Conservation (phyloP, 2,113 vertebrate genomes). For the Oplegnathus fasciatus region DNA sequence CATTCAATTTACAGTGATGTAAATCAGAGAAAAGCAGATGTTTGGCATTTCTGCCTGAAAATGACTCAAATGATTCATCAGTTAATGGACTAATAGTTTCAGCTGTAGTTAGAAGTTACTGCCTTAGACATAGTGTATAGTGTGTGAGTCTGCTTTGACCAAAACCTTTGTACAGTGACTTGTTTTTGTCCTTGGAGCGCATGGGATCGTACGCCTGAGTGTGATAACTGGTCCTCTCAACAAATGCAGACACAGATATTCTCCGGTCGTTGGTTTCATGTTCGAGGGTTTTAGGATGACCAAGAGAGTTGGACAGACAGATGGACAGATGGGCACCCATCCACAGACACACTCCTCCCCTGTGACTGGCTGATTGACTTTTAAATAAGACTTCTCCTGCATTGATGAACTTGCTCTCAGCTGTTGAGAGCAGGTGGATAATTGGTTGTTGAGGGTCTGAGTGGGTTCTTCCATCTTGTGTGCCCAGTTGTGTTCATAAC, state of each 20-base stretch:
- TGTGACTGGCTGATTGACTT: slow-evolving; percentile 65
- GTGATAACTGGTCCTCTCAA: not conserved
- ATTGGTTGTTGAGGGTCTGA: slow-evolving; percentile 60
- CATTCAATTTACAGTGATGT: not conserved
- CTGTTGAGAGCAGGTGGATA: slow-evolving; percentile 74
- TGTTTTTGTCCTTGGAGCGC: not conserved
- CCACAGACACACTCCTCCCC: slow-evolving; percentile 35
- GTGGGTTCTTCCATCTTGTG: slow-evolving; percentile 37
- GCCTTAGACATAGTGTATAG: not conserved
- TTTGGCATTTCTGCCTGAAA: not conserved
- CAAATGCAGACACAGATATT: slow-evolving; percentile 32
- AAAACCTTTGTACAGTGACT: slow-evolving; percentile 2
- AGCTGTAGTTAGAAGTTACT: not conserved
- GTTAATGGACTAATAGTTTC: not conserved
- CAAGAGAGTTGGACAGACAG: slow-evolving; percentile 31
- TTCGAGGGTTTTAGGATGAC: slow-evolving; percentile 2
- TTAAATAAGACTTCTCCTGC: slow-evolving; percentile 64
- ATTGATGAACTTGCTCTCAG: slow-evolving; percentile 63
- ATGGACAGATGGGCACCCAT: slow-evolving; percentile 58
- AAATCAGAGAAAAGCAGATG: not conserved
- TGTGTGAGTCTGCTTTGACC: not conserved
- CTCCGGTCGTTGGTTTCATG: slow-evolving; percentile 13
- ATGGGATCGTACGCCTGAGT: not conserved
- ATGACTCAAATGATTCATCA: not conserved
- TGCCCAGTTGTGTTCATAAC: slow-evolving; percentile 58